Base-by-base conservation (phyloP, 30 jellyfish, hydroid and myxozoan genomes). In the Chrysaora quinquecirrha region DNA sequence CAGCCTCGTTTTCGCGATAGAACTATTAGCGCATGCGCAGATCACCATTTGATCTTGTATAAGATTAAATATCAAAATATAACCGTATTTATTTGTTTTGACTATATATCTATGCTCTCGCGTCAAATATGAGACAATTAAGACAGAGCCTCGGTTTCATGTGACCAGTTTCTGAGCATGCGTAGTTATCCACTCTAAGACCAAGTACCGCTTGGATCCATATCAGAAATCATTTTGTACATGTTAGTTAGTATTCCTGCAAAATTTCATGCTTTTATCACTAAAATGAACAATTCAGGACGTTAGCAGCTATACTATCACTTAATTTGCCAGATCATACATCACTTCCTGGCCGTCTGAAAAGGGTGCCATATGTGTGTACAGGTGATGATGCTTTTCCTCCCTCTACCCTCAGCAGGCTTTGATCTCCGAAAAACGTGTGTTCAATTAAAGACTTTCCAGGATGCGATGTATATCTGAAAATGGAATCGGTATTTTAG, bases 1-100 rank as follows among this genome's bases (percentile, higher is more conserved):
- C 58, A 43, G 58, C 58, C 58, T 43, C 58, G 58, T 43, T 43
- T 43, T 43, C 58, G 58, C 16, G 58, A 43, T 16, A 43, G 58
- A 16, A 43, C 16, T 43, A n/a, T n/a, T n/a, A n/a, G n/a, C n/a
- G n/a, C n/a, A n/a, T n/a, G n/a, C n/a, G n/a, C n/a, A n/a, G n/a
- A n/a, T n/a, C n/a, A n/a, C n/a, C n/a, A n/a, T n/a, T n/a, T n/a
- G n/a, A n/a, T n/a, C n/a, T n/a, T n/a, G n/a, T n/a, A n/a, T n/a
- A n/a, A n/a, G n/a, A n/a, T n/a, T n/a, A n/a, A n/a, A n/a, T n/a
- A n/a, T n/a, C n/a, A n/a, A n/a, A n/a, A n/a, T n/a, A n/a, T n/a
- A n/a, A n/a, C n/a, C n/a, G n/a, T n/a, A n/a, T n/a, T 43, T 43
- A 43, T 43, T 43, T 9, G 58, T 43, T 43, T 43, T 43, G 58